Conservation (phyloP, 2,888 invertebrate species). For the Cristatella mucedo region DNA sequence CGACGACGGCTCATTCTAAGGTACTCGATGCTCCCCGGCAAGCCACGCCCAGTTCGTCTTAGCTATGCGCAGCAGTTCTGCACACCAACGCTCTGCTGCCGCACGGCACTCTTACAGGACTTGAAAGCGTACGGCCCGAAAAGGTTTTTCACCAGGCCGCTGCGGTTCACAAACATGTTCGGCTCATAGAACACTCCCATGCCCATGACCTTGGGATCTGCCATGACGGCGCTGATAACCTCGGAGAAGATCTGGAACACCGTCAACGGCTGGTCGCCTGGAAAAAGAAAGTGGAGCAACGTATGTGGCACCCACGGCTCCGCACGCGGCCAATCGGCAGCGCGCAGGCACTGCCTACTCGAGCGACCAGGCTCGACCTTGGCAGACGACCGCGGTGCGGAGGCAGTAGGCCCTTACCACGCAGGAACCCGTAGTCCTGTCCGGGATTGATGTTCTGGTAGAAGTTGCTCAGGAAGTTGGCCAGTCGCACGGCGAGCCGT, state of each 20-base stretch:
- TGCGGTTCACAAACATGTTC: constrained; percentile 66
- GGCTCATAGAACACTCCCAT: constrained; percentile 79
- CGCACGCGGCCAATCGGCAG: too few relatives aligned
- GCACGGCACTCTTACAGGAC: constrained; percentile 10
- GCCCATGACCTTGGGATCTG: constrained; percentile 79
- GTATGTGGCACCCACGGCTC: too few relatives aligned
- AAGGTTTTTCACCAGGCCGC: constrained; percentile 16
- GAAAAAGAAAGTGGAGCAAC: constrained; percentile 10
- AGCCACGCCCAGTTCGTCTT: too few relatives aligned
- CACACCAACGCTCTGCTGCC: constrained; percentile 11
- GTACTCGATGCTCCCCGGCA: too few relatives aligned
- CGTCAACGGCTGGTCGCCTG: constrained; percentile 65
- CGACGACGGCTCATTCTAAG: too few relatives aligned
- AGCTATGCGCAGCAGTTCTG: neutral
- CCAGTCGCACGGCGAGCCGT: constrained; percentile 81
- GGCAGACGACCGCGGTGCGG: too few relatives aligned
- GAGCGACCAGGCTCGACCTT: too few relatives aligned
- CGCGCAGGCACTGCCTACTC: too few relatives aligned
- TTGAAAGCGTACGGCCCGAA: constrained; percentile 25
- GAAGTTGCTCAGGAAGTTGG: constrained; percentile 88
- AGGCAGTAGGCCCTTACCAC: constrained; percentile 27
- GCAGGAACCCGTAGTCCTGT: constrained; percentile 35
- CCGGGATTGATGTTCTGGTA: constrained; percentile 48
- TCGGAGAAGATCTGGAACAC: constrained; percentile 94
- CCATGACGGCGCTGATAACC: constrained; percentile 71